These are phyloP conservation scores for Lobophora halterata DNA, from an alignment of 2,888 invertebrate genomes.

Conservation along the genomic window DNA sequence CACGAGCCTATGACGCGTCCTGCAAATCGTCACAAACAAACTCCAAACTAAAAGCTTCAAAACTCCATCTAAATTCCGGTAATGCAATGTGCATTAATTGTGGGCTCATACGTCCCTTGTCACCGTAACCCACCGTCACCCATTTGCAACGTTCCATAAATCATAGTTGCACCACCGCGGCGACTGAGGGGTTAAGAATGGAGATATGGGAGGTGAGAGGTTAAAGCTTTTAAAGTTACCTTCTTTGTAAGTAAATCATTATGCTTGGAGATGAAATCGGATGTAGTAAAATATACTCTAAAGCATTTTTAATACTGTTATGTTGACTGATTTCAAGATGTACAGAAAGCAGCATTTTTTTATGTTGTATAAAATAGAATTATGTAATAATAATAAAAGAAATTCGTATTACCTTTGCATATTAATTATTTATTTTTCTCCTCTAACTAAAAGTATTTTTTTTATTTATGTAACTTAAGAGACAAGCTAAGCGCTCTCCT, in stretches of 20 bases:
- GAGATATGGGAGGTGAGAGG: no score
- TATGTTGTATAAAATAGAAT: no score
- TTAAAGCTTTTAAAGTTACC: no score
- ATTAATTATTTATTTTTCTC: no score
- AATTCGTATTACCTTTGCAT: no score
- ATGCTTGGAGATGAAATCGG: no score
- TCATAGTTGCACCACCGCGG: constrained; percentile 47
- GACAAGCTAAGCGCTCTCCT: not conserved
- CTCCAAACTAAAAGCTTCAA: constrained; percentile 14
- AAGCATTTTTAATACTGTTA: no score
- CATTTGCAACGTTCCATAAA: constrained; percentile 75
- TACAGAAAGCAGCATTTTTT: no score
- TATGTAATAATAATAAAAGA: no score
- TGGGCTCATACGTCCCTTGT: constrained; percentile 50
- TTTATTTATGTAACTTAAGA: not conserved
- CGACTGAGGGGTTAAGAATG: constrained; percentile 35
- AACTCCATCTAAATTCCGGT: constrained; percentile 25
- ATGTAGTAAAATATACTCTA: no score
- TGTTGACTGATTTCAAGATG: no score
- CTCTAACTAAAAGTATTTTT: not conserved
- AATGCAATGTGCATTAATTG: constrained; percentile 63
- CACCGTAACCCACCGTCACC: constrained; percentile 74
- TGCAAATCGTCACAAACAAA: constrained; percentile 5
- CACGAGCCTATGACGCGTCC: constrained; percentile 8
- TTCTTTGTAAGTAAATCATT: no score